Evolutionary conservation across 2,113 vertebrate species (phyloP).

Genomic region (Dromiciops gliroides): DNA sequence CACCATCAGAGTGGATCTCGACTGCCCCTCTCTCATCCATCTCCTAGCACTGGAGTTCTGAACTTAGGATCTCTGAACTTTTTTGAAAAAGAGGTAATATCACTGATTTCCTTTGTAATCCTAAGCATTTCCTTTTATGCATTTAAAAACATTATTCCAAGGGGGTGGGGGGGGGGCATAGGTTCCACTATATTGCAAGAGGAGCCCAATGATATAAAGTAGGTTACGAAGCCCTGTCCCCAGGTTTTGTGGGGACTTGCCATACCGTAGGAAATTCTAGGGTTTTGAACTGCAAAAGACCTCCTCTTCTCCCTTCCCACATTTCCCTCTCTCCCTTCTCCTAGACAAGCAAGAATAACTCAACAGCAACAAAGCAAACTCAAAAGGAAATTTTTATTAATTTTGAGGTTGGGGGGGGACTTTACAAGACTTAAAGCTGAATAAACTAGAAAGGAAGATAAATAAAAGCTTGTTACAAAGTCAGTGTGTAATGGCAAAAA

Average conservation of each 20-base stretch:
- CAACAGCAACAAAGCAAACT: conserved; percentile 44
- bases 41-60: neutral
- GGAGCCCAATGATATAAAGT: neutral
- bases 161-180: too few relatives aligned
- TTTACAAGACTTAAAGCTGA: conserved; percentile 87
- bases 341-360: neutral
- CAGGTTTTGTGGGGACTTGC: neutral
- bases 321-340: neutral
- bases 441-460: conserved; percentile 90
- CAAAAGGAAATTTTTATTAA: conserved; percentile 90
- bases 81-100: neutral
- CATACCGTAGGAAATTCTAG: neutral
- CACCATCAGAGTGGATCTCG: neutral
- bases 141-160: neutral
- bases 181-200: neutral
- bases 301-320: neutral
- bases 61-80: neutral
- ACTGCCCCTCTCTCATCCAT: neutral
- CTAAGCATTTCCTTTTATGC: neutral
- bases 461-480: conserved; percentile 93
- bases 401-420: conserved; percentile 82
- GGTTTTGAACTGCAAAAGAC: neutral
- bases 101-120: neutral
- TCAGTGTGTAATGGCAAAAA: conserved; percentile 80
- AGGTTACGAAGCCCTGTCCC: neutral